These are phyloP conservation scores for Bilobella aurantiaca DNA, from an alignment of 1,140 invertebrate genomes.

Conservation along the genomic window DNA sequence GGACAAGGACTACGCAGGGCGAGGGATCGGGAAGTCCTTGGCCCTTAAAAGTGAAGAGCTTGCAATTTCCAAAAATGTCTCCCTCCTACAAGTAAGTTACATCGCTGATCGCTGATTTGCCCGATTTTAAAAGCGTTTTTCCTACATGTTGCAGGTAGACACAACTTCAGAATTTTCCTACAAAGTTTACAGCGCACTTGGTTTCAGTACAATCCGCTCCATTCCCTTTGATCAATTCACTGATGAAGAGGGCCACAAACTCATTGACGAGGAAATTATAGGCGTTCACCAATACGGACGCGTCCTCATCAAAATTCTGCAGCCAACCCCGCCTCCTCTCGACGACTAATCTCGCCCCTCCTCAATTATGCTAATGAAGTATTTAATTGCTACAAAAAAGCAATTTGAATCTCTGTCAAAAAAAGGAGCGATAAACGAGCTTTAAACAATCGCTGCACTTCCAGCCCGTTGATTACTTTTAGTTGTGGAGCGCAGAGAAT, in stretches of 20 bases:
- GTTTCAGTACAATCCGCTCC: not conserved
- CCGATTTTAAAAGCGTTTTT: not conserved
- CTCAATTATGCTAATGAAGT: not conserved
- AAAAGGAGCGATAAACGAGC: no score
- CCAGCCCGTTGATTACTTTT: no score
- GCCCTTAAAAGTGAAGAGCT: constrained; percentile 11
- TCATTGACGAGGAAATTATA: not conserved
- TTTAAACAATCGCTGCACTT: not conserved
- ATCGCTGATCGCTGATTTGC: not conserved
- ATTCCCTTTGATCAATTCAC: constrained; percentile 4
- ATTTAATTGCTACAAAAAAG: no score
- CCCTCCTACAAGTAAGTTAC: constrained; percentile 12
- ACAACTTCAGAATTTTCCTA: constrained; percentile 21
- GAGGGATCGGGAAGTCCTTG: constrained; percentile 16
- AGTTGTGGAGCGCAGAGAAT: no score
- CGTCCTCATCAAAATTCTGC: not conserved
- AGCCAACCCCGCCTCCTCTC: not conserved
- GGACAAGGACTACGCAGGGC: constrained; percentile 14
- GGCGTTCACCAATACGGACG: constrained; percentile 3
- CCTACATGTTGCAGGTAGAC: constrained; percentile 13
- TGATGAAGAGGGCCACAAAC: not conserved
- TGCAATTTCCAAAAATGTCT: not conserved
- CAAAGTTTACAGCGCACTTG: constrained; percentile 20
- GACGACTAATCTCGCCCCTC: not conserved
- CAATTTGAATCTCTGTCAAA: no score